Evolutionary conservation across 1,140 invertebrate genomes (phyloP), one percentile per base, ranked within the genome.

Genomic region (Drosophila auraria): DNA sequence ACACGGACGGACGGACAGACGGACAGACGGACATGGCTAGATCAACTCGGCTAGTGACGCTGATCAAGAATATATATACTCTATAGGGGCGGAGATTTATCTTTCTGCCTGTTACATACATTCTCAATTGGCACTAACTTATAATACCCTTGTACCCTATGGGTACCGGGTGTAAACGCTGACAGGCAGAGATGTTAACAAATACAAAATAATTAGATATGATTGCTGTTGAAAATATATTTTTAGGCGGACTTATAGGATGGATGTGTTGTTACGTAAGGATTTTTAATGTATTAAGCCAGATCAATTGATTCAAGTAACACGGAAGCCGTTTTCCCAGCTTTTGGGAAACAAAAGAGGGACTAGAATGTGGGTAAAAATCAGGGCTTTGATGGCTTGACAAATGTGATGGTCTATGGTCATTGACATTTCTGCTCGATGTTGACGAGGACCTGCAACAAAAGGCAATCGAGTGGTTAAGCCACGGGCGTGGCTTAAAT

Each of bases 331-430:
- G 25, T 51, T 42, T 59, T 68, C 6, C 33, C 25, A 3, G 17
- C 27, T 5, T 2, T 36, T 15, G 14, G 15, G 30, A 79, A 71
- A 64, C 30, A 78, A 33, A 27, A 44, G 42, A 30, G 5, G 9
- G 11, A 9, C 71, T 20, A 15, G 17, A 44, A 27, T 38, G 44
- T 15, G 51, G n/a, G 36, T 63, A 44, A 70, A 75, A 79, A 40
- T 45, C 30, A 63, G 51, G 42, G 59, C 27, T 70, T 49, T 60
- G 44, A 74, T 64, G 51, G 61, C 53, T 33, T 78, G 62, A 80
- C 61, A 72, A 71, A 82, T 78, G 75, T 58, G 57, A 69, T 44
- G 62, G 75, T 15, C 36, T 17, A n/a, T 78, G 80, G 58, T 40
- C 44, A 65, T 74, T 66, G 74, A 78, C 49, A 66, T 78, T 81